Conservation (phyloP, 2,797 vertebrate species). For the Sarcoramphus papa region DNA sequence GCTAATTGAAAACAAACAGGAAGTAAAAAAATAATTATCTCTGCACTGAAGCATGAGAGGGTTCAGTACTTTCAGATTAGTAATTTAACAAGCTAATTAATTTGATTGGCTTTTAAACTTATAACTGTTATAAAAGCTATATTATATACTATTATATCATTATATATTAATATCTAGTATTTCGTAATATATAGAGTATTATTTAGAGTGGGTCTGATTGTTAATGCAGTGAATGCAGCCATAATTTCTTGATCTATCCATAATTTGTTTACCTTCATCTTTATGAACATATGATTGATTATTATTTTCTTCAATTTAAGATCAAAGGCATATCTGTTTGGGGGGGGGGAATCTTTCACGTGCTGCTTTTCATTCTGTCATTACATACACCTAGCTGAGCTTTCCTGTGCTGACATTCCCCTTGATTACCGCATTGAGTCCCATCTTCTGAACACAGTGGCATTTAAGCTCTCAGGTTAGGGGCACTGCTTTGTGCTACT, state of each 20-base stretch:
- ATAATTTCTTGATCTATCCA: neutral
- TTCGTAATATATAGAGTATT: neutral
- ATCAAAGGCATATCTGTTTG: neutral
- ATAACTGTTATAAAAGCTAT: neutral
- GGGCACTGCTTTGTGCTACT: neutral
- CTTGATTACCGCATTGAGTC: neutral
- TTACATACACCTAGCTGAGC: neutral
- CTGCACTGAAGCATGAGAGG: neutral
- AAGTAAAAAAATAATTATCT: neutral
- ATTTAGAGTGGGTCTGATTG: neutral
- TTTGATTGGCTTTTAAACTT: neutral
- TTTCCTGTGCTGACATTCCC: neutral
- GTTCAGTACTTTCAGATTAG: neutral
- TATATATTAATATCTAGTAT: neutral
- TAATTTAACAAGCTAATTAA: conserved; percentile 11
- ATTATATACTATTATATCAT: neutral
- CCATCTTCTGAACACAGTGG: neutral
- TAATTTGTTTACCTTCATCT: neutral
- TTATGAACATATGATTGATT: neutral
- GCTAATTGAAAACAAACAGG: conserved; percentile 30
- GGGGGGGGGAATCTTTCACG: neutral
- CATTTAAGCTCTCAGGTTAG: neutral
- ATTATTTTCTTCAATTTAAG: neutral
- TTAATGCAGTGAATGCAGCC: neutral
- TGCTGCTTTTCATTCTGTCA: neutral